These are phyloP conservation scores for Orycteropus afer DNA, from an alignment of 2,113 vertebrate species.

Conservation along the genomic window DNA sequence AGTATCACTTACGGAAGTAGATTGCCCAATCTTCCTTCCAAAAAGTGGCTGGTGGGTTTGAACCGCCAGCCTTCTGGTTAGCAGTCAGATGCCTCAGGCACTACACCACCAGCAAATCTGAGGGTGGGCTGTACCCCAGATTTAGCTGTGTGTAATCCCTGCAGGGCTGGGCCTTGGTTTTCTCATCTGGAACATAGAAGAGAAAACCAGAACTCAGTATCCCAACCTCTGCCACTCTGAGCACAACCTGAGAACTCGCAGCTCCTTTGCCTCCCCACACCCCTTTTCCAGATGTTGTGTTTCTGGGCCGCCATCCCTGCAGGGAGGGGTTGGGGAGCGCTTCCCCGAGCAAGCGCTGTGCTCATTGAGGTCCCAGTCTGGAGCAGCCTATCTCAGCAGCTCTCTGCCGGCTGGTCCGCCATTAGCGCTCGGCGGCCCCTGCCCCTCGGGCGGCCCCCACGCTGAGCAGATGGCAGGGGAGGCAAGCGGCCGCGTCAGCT, in stretches of 20 bases:
- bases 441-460: constrained; percentile 29
- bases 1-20: too few relatives aligned
- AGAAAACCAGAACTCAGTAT: neutral
- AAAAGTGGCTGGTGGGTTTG: too few relatives aligned
- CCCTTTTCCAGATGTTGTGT: neutral
- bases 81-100: too few relatives aligned
- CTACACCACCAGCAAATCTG: too few relatives aligned
- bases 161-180: constrained; percentile 7
- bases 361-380: neutral
- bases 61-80: too few relatives aligned
- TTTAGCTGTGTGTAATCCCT: neutral
- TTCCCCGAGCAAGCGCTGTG: neutral
- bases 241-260: neutral
- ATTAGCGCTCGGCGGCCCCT: neutral
- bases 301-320: neutral
- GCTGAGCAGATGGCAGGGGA: constrained; percentile 86
- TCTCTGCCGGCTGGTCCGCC: neutral
- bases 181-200: neutral
- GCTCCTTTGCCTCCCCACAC: rapidly evolving
- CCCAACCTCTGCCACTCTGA: neutral
- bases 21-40: too few relatives aligned
- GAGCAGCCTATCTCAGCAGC: neutral
- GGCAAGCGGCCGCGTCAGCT: constrained; percentile 80
- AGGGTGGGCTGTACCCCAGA: neutral
- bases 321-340: neutral